Evolutionary conservation across 2,888 invertebrate species (phyloP).

Genomic region (Glaucopsyche alexis): DNA sequence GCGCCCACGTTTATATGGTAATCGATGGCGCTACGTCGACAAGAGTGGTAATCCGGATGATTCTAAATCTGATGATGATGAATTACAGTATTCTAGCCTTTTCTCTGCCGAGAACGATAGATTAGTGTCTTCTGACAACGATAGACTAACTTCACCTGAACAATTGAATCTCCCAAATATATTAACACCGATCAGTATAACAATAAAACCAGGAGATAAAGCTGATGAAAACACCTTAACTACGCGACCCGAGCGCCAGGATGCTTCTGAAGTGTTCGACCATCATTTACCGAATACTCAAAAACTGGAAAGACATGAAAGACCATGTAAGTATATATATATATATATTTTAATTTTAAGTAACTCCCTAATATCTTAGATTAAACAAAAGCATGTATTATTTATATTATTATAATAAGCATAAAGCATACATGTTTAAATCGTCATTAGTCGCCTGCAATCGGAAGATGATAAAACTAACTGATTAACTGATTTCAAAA

Average conservation of each 20-base stretch:
- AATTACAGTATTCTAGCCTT: neutral
- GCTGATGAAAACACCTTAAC: neutral
- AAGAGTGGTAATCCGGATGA: neutral
- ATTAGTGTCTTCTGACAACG: neutral
- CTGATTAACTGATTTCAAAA: too few species aligned
- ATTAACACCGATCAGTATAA: constrained; percentile 5
- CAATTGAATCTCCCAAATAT: neutral
- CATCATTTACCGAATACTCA: neutral
- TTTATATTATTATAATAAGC: too few species aligned
- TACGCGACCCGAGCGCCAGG: neutral
- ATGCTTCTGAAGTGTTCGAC: constrained; percentile 3
- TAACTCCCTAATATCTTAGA: too few species aligned
- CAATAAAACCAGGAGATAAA: neutral
- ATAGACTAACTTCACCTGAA: neutral
- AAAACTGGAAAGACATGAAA: neutral
- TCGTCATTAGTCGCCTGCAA: too few species aligned
- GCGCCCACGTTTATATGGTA: neutral
- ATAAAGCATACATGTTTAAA: too few species aligned
- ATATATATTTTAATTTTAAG: too few species aligned
- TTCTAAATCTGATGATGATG: neutral
- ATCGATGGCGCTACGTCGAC: neutral
- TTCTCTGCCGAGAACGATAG: neutral
- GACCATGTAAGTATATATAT: neutral
- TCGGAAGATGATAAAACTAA: too few species aligned
- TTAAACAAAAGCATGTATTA: too few species aligned